Conservation (phyloP, 2,797 vertebrate genomes). For the Rhynchotus rufescens region DNA sequence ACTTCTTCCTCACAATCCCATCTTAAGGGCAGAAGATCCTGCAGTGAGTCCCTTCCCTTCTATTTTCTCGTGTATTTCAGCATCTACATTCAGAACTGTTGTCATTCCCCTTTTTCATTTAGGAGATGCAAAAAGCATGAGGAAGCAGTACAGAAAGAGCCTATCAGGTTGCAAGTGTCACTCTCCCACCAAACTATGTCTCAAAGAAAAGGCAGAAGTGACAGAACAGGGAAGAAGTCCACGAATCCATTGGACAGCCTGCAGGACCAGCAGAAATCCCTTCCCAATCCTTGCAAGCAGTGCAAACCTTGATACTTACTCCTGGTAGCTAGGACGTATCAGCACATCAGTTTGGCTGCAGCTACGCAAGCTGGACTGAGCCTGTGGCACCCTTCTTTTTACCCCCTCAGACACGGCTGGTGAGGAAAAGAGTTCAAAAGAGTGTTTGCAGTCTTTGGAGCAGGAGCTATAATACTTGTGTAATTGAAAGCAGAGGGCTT, state of each 20-base stretch:
- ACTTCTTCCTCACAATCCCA: not conserved
- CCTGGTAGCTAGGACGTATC: not conserved
- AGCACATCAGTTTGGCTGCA: fast-evolving
- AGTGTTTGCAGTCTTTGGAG: not conserved
- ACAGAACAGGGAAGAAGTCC: not conserved
- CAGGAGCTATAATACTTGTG: not conserved
- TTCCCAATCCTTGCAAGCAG: not conserved
- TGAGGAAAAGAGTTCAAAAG: not conserved
- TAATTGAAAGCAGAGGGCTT: constrained; percentile 5
- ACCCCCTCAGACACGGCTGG: fast-evolving
- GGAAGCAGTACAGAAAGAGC: not conserved
- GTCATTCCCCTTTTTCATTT: not conserved
- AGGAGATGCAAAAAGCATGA: not conserved
- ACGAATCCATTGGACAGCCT: fast-evolving
- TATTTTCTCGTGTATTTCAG: not conserved
- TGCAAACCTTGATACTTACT: not conserved
- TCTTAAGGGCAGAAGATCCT: not conserved
- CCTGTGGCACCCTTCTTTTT: fast-evolving
- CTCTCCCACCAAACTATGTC: not conserved
- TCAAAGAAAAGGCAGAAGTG: not conserved
- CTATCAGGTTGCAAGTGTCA: not conserved
- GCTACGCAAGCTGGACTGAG: not conserved
- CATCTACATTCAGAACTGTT: not conserved
- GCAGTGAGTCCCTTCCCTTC: not conserved
- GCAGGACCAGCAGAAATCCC: fast-evolving